Base-by-base conservation (phyloP, 2,888 invertebrate species). In the Scaeva pyrastri region DNA sequence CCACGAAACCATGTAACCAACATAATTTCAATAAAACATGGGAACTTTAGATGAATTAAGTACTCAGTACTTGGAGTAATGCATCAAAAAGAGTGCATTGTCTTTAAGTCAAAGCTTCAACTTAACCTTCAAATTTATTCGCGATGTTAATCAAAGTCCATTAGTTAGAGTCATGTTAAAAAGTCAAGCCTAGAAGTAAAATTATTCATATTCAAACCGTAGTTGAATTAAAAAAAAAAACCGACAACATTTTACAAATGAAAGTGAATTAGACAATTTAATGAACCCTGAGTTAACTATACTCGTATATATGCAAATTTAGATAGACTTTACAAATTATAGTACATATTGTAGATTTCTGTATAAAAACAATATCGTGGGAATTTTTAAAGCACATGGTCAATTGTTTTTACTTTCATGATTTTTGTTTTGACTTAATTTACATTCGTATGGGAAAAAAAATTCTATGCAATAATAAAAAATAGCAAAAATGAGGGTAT, bases 111-210 rank as follows among this genome's bases (percentile, higher is more conserved):
- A 39, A 14, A 58, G 7, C 14, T 55, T 58, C 45, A 23, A 41
- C 43, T 60, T 74, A 52, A 60, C 80, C 80, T 80, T 74, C n/a
- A 74, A 74, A 66, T 72, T 70, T 41, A 70, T 60, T 70, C 19
- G 41, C 41, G 10, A 43, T 31, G 68, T 1, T 68, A 48, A 2
- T 31, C 31, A 31, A 31, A 31, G 31, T 8, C 31, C 31, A 31
- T 31, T 8, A 8, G 3, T 2, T 4, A 31, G 8, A 55, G n/a
- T 2, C 16, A 56, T 10, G 31, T 19, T 19, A 36, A 56, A 58
- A 19, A 11, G 5, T 58, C 19, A n/a, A n/a, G n/a, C n/a, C 2
- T 19, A n/a, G 10, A 6, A 39, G 2, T 12, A n/a, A n/a, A 12
- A 7, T 19, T 39, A 19, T 16, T 58, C 7, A 21, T 12, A 2